Evolutionary conservation across 1,140 invertebrate genomes (phyloP).

Genomic region (Heterodera schachtii): DNA sequence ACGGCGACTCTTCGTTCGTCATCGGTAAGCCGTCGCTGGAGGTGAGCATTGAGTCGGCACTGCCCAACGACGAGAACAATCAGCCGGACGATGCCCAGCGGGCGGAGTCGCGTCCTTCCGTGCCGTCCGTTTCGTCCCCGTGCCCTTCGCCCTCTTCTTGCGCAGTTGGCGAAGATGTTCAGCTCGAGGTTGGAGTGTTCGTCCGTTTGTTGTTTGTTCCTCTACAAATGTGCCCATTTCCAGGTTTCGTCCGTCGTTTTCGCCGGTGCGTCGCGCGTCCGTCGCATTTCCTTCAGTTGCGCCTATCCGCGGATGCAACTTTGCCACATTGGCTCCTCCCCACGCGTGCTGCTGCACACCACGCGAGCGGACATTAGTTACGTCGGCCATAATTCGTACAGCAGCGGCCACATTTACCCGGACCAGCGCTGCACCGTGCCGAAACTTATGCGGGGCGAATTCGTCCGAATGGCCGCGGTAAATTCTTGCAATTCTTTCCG

Average conservation of each 20-base stretch:
- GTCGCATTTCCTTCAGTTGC: conserved; percentile 10
- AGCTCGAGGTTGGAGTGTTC: too few species aligned
- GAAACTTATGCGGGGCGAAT: conserved; percentile 49
- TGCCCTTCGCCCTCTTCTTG: too few species aligned
- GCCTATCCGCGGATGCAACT: conserved; percentile 24
- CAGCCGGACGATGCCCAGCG: conserved; percentile 3
- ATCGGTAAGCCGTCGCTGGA: neutral
- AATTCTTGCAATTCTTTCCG: neutral
- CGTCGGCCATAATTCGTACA: conserved; percentile 30
- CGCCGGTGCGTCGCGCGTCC: neutral
- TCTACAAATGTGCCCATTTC: too few species aligned
- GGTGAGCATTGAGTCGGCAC: conserved; percentile 14
- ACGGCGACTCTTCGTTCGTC: neutral
- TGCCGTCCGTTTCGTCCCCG: neutral
- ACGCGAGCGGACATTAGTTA: conserved; percentile 14
- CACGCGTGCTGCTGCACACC: conserved; percentile 20
- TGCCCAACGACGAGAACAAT: conserved; percentile 11
- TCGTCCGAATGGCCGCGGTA: conserved; percentile 44
- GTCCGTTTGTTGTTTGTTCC: too few species aligned
- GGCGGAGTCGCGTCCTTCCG: neutral
- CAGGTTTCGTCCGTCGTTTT: neutral
- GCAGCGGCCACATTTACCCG: conserved; percentile 32
- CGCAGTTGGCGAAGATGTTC: too few species aligned
- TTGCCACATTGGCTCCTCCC: conserved; percentile 15
- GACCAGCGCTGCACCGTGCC: conserved; percentile 46